Evolutionary conservation across 2,113 vertebrate genomes (phyloP).

Genomic region (Acinonyx jubatus): DNA sequence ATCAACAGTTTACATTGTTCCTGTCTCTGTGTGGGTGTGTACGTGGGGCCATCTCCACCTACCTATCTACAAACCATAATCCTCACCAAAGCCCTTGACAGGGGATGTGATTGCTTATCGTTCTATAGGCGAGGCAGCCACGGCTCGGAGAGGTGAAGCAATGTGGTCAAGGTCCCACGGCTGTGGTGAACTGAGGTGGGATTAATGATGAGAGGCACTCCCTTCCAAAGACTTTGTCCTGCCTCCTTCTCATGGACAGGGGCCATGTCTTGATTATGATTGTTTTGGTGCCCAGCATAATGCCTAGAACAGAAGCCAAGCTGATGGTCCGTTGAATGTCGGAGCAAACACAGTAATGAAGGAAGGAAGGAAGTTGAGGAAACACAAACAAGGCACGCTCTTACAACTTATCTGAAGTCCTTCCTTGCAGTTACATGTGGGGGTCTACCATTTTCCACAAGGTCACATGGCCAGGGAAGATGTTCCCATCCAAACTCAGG

Average conservation of each 20-base stretch:
- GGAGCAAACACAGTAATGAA: not conserved
- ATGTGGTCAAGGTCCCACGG: not conserved
- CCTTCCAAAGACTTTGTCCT: not conserved
- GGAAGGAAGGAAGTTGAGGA: not conserved
- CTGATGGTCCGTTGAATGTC: not conserved
- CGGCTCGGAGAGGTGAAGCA: not conserved
- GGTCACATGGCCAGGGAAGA: not conserved
- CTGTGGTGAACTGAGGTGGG: not conserved
- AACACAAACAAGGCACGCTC: not conserved
- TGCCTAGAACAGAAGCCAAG: not conserved
- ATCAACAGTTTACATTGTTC: not conserved
- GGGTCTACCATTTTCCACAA: not conserved
- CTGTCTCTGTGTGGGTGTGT: not conserved
- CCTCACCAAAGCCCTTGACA: not conserved
- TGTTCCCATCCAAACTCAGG: not conserved
- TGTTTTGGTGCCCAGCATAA: not conserved
- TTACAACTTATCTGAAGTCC: not conserved
- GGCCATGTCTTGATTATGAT: accelerated
- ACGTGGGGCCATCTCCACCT: not conserved
- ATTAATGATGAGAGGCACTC: not conserved
- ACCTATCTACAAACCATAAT: not conserved
- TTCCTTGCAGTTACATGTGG: not conserved
- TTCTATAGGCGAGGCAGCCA: not conserved
- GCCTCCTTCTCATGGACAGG: not conserved
- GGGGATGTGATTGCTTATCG: not conserved